A percentile compares a stretch with the other conserved stretches of the same genome.
Conservation (phyloP, 2,113 vertebrate genomes). For the Myotis davidii region DNA sequence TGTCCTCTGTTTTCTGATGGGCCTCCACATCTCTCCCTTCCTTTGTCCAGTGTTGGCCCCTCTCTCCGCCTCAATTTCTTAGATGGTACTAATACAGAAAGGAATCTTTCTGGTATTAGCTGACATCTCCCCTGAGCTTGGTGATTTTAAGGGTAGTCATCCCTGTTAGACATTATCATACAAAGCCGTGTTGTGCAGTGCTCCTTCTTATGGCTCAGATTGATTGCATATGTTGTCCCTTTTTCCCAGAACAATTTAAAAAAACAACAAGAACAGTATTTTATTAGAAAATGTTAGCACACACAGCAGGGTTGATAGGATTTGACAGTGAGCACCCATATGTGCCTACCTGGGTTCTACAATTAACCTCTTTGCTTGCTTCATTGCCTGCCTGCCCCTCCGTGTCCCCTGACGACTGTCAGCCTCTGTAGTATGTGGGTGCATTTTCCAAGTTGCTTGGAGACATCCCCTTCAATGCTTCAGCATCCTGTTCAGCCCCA, state of each 20-base stretch:
- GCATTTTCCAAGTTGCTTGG: neutral
- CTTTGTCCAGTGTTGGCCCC: neutral
- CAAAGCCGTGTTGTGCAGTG: fast-evolving
- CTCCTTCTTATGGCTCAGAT: neutral
- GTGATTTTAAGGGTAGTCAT: neutral
- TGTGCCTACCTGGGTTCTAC: neutral
- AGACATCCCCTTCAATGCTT: neutral
- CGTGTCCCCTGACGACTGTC: neutral
- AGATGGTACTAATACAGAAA: neutral
- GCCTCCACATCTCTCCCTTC: neutral
- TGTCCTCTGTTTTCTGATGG: too few species aligned
- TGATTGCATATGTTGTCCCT: neutral
- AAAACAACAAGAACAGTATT: neutral
- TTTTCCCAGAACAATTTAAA: neutral
- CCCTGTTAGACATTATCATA: fast-evolving
- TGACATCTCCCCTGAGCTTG: neutral
- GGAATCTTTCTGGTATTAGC: neutral
- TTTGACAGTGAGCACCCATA: neutral
- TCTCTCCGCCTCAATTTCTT: neutral
- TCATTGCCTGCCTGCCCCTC: neutral
- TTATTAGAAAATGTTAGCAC: neutral
- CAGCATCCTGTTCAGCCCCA: neutral
- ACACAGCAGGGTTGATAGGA: neutral
- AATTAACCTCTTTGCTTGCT: neutral
- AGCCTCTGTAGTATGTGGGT: fast-evolving